Evolutionary conservation across 2,888 invertebrate genomes (phyloP), one percentile per base, ranked within the genome.

Genomic region (Apamea monoglypha): DNA sequence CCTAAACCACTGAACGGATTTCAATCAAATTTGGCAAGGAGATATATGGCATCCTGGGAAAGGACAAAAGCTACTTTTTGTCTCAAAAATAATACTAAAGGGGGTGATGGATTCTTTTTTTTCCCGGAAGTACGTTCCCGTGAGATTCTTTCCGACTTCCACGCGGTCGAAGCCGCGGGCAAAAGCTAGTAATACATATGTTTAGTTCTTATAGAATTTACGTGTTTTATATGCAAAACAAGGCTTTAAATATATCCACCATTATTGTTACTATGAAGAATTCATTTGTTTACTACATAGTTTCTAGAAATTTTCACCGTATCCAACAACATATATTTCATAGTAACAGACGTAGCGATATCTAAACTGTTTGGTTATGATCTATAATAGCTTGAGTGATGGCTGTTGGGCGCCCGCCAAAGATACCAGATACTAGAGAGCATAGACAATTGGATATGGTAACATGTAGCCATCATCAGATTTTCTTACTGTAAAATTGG

Each of bases 361-460:
- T 74, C 64, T 82, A 77, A 87, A 86, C 81, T 74, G 86, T 87
- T 85, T 76, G 50, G 76, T 86, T 88, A 88, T 87, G 80, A 81
- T 74, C 81, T 78, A 80, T 86, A 84, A 89, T 81, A 56, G 69
- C 73, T 70, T 85, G 85, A 86, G 80, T 84, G 86, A 86, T 89
- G 79, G 71, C 36, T 81, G 78, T 74, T 89, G 88, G 88, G 72
- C 8, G 14, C 1, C 7, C 1, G 83, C 88, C 88, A 89, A 85
- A 56, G 59, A 75, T 77, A 67, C 12, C 64, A 85, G 53, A 16
- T 25, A 12, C 77, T 21, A 40, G 32, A 74, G 69, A 64, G 59
- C 36, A 75, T 44, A 72, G 40, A 59, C 59, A 25, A 78, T 73
- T 74, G 69, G 12, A 14, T 67, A 64, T 73, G 59, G 66, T 14